Percentiles rank a stretch among this genome's conserved stretches.
Conservation (phyloP, 2,797 vertebrate species). For the Telmatherina bonti region DNA sequence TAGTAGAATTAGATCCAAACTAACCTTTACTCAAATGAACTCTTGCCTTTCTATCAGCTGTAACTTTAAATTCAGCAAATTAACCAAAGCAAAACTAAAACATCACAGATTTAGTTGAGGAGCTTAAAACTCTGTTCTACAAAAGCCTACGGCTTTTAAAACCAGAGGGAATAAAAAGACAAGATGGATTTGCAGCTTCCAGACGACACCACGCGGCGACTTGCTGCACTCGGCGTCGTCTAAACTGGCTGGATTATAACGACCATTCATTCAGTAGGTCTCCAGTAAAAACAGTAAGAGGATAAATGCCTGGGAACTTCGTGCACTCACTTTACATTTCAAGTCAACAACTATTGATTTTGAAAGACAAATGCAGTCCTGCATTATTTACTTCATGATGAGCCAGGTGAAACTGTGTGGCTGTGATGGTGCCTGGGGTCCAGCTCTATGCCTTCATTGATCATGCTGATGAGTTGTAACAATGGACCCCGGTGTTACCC, state of each 20-base stretch:
- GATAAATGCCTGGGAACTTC: conserved; percentile 28
- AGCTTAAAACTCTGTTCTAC: neutral
- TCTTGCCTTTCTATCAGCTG: too few species aligned
- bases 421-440: conserved; percentile 23
- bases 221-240: conserved; percentile 22
- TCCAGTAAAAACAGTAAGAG: conserved; percentile 10
- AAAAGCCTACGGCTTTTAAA: neutral
- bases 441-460: conserved; percentile 74
- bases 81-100: too few species aligned
- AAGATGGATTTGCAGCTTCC: conserved; percentile 43
- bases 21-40: neutral
- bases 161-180: conserved; percentile 26
- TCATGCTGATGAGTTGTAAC: conserved; percentile 70
- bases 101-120: neutral
- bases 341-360: neutral
- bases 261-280: conserved; percentile 24
- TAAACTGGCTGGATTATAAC: conserved; percentile 27
- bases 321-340: conserved; percentile 32
- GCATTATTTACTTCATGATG: conserved; percentile 11
- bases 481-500: conserved; percentile 59
- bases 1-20: neutral
- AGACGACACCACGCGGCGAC: conserved; percentile 45
- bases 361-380: conserved; percentile 22
- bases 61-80: too few species aligned
- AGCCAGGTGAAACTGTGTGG: conserved; percentile 18